Base-by-base conservation (phyloP, 2,797 vertebrate species). In the Darevskia mixta region DNA sequence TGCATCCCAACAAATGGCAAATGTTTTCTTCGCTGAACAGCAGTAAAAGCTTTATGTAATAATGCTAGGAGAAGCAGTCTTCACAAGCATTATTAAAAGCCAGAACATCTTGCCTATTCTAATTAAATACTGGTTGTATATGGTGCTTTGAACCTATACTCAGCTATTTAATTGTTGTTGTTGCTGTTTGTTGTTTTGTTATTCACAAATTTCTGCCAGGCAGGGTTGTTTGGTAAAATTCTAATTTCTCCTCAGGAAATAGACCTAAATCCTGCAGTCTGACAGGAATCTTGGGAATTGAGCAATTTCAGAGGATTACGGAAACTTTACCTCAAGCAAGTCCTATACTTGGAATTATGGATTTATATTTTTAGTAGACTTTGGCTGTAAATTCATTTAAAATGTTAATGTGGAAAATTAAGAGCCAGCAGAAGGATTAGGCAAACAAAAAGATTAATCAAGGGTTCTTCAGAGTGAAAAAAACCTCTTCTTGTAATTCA, bases 391-490 rank as follows among this genome's bases (percentile, higher is more conserved):
- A 95, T 94, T 95, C 87, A 94, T 95, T 93, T 86, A 93, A 95
- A 94, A 90, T 92, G 45, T 94, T 94, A 95, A 88, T 90, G 69
- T 25, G 41, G 66, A 83, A 86, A 93, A 92, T 91, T 91, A 94
- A 86, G 88, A 92, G 10, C 79, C 55, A 93, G 77, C 72, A 93
- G 89, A 93, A 93, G 76, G 49, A 92, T 92, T 94, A 87, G 72
- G 67, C 87, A 92, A 94, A 95, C 77, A 90, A 94, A 95, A 86
- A 90, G 67, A 87, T 96, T 94, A 95, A 95, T 93, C 91, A 94
- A 83, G 77, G 3, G 67, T 87, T 92, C 86, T 94, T 94, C 73
- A 89, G 90, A 95, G 92, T 90, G 49, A 95, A 95, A 95, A 95
- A 93, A 87, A 87, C 90, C 43, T 92, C 91, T 92, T 61, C 76